Percentiles rank a stretch among this genome's conserved stretches.
phyloP scores from a whole-genome alignment of 2,888 invertebrate species.

The Thecophora atra region DNA sequence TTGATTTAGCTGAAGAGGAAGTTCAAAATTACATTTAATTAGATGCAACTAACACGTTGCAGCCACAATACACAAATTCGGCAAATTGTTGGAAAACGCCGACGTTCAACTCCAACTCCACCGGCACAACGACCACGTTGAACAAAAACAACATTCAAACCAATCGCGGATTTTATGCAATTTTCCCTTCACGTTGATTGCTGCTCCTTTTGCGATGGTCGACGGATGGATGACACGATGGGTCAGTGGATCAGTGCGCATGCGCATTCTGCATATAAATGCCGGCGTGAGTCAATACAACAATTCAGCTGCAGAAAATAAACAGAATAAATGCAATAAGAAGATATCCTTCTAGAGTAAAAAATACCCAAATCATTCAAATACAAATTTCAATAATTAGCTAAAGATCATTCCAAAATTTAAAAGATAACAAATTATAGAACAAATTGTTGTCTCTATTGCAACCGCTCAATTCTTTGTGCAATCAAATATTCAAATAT shows the following conservation, averaged over 20 bases:
- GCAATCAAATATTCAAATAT: no score
- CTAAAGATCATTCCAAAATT: no score
- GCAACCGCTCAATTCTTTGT: no score
- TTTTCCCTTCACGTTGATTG: slow-evolving; percentile 64
- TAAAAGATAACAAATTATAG: no score
- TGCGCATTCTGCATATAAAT: neutral
- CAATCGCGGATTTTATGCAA: slow-evolving; percentile 53
- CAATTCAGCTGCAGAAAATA: no score
- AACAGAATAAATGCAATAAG: neutral
- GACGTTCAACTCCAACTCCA: slow-evolving; percentile 22
- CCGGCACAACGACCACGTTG: slow-evolving; percentile 49
- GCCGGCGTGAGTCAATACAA: no score
- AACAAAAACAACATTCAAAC: slow-evolving; percentile 35
- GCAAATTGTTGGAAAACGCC: neutral
- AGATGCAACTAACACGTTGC: slow-evolving; percentile 18
- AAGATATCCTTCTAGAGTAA: neutral
- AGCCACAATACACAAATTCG: slow-evolving; percentile 4
- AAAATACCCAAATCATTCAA: no score
- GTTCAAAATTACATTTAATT: slow-evolving; percentile 65
- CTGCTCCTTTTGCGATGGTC: slow-evolving; percentile 38
- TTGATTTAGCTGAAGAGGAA: slow-evolving; percentile 63
- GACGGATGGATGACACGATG: slow-evolving; percentile 44
- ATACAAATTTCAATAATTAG: no score
- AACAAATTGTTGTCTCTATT: no score
- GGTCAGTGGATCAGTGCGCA: slow-evolving; percentile 16